A percentile compares a stretch with the other conserved stretches of the same genome.
These are phyloP conservation scores for Cerastis leucographa DNA, from an alignment of 2,888 invertebrate genomes.

Conservation along the genomic window DNA sequence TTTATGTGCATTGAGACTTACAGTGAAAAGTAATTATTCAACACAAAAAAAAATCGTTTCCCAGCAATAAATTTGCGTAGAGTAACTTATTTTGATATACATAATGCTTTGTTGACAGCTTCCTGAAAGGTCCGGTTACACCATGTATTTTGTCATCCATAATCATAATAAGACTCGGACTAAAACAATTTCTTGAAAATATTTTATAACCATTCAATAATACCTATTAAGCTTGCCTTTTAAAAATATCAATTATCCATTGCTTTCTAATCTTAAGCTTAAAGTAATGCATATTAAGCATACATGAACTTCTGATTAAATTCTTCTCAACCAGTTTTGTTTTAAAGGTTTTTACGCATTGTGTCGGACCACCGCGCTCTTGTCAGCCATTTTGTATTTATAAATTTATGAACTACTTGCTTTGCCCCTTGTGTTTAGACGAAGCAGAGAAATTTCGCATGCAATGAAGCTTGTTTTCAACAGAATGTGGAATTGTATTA, in stretches of 20 bases:
- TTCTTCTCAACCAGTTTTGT: conserved; percentile 21
- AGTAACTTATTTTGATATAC: too few relatives aligned
- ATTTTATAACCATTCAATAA: background rate
- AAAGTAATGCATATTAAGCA: conserved; percentile 34
- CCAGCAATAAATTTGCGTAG: too few relatives aligned
- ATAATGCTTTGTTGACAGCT: too few relatives aligned
- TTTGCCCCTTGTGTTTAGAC: conserved; percentile 16
- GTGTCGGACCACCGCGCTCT: too few relatives aligned
- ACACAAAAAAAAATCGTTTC: too few relatives aligned
- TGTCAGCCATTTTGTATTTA: conserved; percentile 21
- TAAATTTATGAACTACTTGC: conserved; percentile 35
- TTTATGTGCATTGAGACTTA: too few relatives aligned
- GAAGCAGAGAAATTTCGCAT: background rate
- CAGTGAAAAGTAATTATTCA: too few relatives aligned
- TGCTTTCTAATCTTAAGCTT: conserved; percentile 47
- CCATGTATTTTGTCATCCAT: too few relatives aligned
- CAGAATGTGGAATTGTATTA: background rate
- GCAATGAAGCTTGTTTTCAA: conserved; percentile 7
- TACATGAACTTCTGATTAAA: conserved; percentile 16
- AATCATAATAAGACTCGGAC: background rate
- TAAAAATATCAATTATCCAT: conserved; percentile 6
- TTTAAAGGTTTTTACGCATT: conserved; percentile 27
- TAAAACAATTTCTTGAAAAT: background rate
- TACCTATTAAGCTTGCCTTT: background rate
- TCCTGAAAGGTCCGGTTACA: too few relatives aligned